Evolutionary conservation across 2,888 invertebrate species (phyloP), one percentile per base, ranked within the genome.

Genomic region (Kuschelorhynchus macadamiae): DNA sequence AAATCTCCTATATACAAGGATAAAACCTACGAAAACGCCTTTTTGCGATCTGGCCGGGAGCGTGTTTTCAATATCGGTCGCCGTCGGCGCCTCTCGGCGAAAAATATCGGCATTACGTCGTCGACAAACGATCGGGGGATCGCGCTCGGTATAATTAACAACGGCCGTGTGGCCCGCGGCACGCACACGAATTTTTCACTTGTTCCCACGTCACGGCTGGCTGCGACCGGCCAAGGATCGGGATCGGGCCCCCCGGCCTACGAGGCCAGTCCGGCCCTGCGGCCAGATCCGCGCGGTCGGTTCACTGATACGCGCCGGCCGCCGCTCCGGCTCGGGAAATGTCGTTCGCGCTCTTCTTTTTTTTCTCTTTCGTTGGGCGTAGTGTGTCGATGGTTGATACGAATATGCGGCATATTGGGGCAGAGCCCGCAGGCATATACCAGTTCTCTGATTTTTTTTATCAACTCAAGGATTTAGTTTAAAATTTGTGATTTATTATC

Each of bases 101-200:
- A 63, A 67, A 67, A 30, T 67, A 67, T 67, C 61, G 67, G 67
- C 67, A 67, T 67, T 67, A 67, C 67, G 67, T 56, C n/a, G n/a
- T n/a, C 47, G 67, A 61, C 61, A 67, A 67, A 67, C 61, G 67
- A 67, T 67, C 67, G 56, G 60, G n/a, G n/a, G 61, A 67, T 67
- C 67, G 41, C 61, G n/a, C n/a, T n/a, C n/a, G 49, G 60, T 61
- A 55, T 60, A 61, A 66, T 66, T 53, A 67, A n/a, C n/a, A n/a
- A 67, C 62, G 62, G 53, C 55, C 56, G 33, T n/a, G n/a, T 62
- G 56, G 42, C 67, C 62, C 12, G 39, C 32, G 67, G 67, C 67
- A 56, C 67, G 62, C 62, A 67, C 67, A 67, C 67, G 67, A 67
- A 67, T 67, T 67, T 67, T 67, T 67, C 61, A 62, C 56, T 62